A percentile compares a stretch with the other conserved stretches of the same genome.
phyloP scores from a whole-genome alignment of 1,140 invertebrate genomes.

The Hirudo medicinalis region DNA sequence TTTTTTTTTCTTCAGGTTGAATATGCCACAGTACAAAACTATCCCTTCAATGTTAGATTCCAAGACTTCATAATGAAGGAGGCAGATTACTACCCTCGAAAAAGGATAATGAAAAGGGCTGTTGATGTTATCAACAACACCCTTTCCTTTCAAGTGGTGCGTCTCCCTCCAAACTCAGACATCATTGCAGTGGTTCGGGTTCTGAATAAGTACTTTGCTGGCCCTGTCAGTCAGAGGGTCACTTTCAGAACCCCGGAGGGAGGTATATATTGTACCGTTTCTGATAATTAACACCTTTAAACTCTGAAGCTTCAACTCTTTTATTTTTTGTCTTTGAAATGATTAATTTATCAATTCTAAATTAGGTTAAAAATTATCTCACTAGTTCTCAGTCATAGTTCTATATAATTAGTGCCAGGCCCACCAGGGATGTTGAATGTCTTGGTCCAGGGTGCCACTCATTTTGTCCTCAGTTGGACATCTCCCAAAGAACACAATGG shows the following conservation, averaged over 20 bases:
- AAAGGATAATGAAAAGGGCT: slow-evolving; percentile 17
- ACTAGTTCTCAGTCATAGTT: neutral
- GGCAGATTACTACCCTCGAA: slow-evolving; percentile 19
- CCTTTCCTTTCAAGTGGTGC: neutral
- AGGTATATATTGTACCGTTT: slow-evolving; percentile 39
- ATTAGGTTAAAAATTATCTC: neutral
- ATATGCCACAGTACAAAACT: slow-evolving; percentile 17
- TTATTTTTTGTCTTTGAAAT: neutral
- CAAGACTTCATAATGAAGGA: slow-evolving; percentile 23
- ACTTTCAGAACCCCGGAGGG: slow-evolving; percentile 81
- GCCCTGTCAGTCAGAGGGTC: slow-evolving; percentile 69
- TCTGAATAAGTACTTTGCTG: slow-evolving; percentile 76
- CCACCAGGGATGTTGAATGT: slow-evolving; percentile 70
- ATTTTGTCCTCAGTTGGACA: slow-evolving; percentile 76
- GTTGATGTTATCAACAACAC: neutral
- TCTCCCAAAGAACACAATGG: slow-evolving; percentile 85
- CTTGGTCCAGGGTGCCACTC: slow-evolving; percentile 70
- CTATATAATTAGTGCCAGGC: slow-evolving; percentile 54
- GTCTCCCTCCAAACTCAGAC: slow-evolving; percentile 18
- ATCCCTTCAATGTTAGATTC: slow-evolving; percentile 17
- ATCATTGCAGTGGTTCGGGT: slow-evolving; percentile 55
- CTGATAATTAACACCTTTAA: too few relatives aligned
- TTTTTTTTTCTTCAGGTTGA: slow-evolving; percentile 17
- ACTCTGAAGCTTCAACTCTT: neutral
- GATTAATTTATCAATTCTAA: neutral